Conservation (phyloP, 2,888 invertebrate species). For the Agrochola litura region DNA sequence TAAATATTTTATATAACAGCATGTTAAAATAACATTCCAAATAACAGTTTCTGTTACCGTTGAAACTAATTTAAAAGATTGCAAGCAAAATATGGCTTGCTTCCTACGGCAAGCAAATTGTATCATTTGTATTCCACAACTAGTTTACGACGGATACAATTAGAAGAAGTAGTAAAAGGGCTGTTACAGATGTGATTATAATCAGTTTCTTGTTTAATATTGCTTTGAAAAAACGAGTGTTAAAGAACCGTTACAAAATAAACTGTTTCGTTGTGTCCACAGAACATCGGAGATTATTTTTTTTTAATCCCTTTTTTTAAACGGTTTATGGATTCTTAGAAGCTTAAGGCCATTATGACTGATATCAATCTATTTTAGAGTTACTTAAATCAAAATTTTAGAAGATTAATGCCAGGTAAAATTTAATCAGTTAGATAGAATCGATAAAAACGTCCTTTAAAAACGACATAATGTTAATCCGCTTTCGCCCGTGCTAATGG, state of each 20-base stretch:
- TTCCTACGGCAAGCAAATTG: constrained; percentile 45
- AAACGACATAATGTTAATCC: constrained; percentile 2
- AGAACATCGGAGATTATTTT: not conserved
- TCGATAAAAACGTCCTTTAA: not conserved
- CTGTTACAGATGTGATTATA: constrained; percentile 15
- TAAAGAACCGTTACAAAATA: not conserved
- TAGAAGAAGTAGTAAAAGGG: constrained; percentile 32
- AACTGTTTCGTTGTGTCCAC: not conserved
- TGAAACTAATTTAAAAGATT: constrained; percentile 33
- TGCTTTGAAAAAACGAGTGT: not conserved
- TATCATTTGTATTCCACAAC: constrained; percentile 28
- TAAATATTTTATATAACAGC: not conserved
- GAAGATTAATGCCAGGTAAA: not conserved
- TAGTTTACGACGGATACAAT: constrained; percentile 29
- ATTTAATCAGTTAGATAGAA: not conserved
- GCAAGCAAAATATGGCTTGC: not conserved
- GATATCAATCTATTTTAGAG: too few species aligned
- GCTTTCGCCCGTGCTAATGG: constrained; percentile 38
- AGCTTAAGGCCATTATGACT: not conserved
- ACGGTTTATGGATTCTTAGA: not conserved
- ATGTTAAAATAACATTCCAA: not conserved
- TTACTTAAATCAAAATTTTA: too few species aligned
- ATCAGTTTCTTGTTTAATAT: constrained; percentile 16
- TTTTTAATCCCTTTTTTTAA: too few species aligned
- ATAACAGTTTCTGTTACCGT: constrained; percentile 45